Base-by-base conservation (phyloP, 2,113 vertebrate species). In the Heliornis fulica region DNA sequence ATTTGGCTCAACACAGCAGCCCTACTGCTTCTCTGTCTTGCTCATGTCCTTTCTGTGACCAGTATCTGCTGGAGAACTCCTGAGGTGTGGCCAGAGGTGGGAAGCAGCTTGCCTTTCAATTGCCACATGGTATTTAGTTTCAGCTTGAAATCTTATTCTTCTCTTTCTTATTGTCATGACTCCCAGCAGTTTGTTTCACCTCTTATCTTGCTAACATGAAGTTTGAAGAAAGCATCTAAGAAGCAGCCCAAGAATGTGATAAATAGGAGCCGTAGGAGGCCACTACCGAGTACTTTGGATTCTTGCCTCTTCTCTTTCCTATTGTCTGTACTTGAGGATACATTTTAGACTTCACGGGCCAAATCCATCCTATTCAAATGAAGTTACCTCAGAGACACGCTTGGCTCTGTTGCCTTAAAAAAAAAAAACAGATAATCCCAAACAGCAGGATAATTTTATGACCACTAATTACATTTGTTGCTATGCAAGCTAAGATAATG, bases 401-500 rank as follows among this genome's bases (percentile, higher is more conserved):
- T 97, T 96, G 88, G 96, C 87, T 96, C 86, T 94, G 81, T 87
- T 95, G 84, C 96, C 95, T 95, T 64, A 95, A 95, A 94, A 91
- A 90, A 90, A 89, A 16, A 9, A n/a, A n/a, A 25, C 1, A 83
- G 88, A 95, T 95, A 93, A 93, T 90, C 87, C 94, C 90, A 96
- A 97, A 95, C 94, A 97, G 97, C 96, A 98, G 98, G 97, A 96
- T 97, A 96, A 97, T 97, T 98, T 98, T 97, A 98, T 97, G 96
- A 96, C 96, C 91, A 21, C 98, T 97, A 95, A 97, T 97, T 97
- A 97, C 95, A 97, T 96, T 97, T 96, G 97, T 97, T 98, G 97
- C 98, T 87, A 96, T 97, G 97, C 97, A 98, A 97, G 97, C 97
- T 70, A 94, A 97, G 90, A 97, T 97, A 98, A 97, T 98, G 98